These are phyloP conservation scores for Diadumene lineata DNA, from an alignment of 92 coral and sea anemone species.

Conservation along the genomic window DNA sequence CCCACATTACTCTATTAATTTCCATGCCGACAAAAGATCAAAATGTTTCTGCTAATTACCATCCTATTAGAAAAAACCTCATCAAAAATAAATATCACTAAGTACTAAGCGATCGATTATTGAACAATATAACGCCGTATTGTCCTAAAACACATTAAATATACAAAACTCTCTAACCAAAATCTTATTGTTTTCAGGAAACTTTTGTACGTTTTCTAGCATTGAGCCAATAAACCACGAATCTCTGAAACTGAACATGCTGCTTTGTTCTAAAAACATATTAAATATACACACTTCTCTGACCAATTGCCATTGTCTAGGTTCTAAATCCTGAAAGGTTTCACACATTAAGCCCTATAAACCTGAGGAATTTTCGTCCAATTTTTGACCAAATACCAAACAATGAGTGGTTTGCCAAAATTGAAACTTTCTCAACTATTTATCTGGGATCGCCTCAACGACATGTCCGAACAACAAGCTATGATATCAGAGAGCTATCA, in stretches of 20 bases:
- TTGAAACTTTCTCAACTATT: slow-evolving; percentile 67
- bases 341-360: slow-evolving; percentile 1
- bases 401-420: slow-evolving; percentile 67
- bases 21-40: neutral
- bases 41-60: neutral
- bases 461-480: neutral
- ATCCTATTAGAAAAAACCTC: neutral
- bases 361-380: neutral
- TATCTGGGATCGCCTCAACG: slow-evolving; percentile 57
- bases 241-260: no score
- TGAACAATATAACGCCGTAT: neutral
- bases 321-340: neutral
- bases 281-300: neutral
- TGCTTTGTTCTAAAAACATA: neutral
- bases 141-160: neutral
- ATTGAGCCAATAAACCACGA: no score
- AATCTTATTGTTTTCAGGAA: neutral
- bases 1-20: neutral
- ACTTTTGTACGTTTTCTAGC: no score
- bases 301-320: neutral
- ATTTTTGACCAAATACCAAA: no score
- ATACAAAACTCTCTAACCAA: neutral
- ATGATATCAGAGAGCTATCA: slow-evolving; percentile 1
- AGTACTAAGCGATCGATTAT: neutral
- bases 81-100: neutral